Evolutionary conservation across 2,888 invertebrate genomes (phyloP).

Genomic region (Bibio marci): DNA sequence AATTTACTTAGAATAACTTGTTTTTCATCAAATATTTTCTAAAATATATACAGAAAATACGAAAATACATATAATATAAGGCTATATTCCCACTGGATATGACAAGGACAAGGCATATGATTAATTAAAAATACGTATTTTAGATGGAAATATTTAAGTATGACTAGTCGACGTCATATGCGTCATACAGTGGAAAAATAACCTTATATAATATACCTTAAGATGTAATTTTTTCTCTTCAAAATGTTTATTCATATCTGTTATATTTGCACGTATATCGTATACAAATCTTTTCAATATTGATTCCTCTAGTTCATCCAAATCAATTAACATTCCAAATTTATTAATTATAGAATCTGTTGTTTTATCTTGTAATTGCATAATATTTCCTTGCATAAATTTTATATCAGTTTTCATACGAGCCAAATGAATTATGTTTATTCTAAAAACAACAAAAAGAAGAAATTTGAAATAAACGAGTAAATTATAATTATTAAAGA

Average conservation of each 20-base stretch:
- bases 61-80: too few species aligned
- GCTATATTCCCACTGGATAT: too few species aligned
- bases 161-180: too few species aligned
- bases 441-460: slow-evolving; percentile 28
- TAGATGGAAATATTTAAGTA: too few species aligned
- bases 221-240: slow-evolving; percentile 29
- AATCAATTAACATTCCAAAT: slow-evolving; percentile 36
- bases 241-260: slow-evolving; percentile 29
- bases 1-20: slow-evolving; percentile 28
- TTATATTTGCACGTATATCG: slow-evolving; percentile 33
- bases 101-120: too few species aligned
- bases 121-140: too few species aligned
- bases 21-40: slow-evolving; percentile 21
- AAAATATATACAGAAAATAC: too few species aligned
- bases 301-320: slow-evolving; percentile 37
- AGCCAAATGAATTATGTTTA: slow-evolving; percentile 46
- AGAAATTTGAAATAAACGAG: slow-evolving; percentile 7
- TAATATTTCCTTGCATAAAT: slow-evolving; percentile 43
- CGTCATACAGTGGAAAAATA: too few species aligned
- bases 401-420: slow-evolving; percentile 53
- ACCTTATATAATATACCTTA: too few species aligned
- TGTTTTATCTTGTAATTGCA: slow-evolving; percentile 36
- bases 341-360: slow-evolving; percentile 34
- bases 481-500: background rate
- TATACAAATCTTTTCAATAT: slow-evolving; percentile 36